These are phyloP conservation scores for Drosophila prosaltans DNA, from an alignment of 1,140 invertebrate genomes.

Conservation along the genomic window DNA sequence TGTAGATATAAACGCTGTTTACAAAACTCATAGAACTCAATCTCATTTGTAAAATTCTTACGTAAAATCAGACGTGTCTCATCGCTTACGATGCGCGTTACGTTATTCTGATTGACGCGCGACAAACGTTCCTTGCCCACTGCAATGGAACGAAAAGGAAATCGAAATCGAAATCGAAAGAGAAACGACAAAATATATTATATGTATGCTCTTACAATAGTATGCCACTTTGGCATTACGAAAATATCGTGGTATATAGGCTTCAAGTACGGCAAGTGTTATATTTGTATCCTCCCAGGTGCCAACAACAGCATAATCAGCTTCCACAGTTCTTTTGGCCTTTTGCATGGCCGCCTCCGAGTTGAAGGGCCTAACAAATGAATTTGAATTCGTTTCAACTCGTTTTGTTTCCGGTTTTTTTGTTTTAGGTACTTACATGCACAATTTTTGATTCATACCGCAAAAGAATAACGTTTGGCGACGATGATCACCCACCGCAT, in stretches of 20 bases:
- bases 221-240: constrained; percentile 89
- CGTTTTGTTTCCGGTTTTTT: background rate
- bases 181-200: too few relatives aligned
- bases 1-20: constrained; percentile 79
- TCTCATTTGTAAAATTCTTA: constrained; percentile 75
- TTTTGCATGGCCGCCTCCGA: constrained; percentile 90
- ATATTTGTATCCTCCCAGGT: constrained; percentile 94
- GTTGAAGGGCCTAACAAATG: constrained; percentile 89
- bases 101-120: constrained; percentile 68
- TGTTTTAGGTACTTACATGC: constrained; percentile 87
- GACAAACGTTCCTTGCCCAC: constrained; percentile 70
- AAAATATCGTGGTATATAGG: constrained; percentile 93
- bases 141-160: constrained; percentile 38
- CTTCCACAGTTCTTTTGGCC: constrained; percentile 92
- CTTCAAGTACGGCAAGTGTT: constrained; percentile 91
- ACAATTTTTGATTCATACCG: constrained; percentile 90
- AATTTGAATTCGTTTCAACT: background rate
- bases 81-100: constrained; percentile 67
- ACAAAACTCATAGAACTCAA: constrained; percentile 81
- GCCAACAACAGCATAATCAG: constrained; percentile 93
- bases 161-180: too few relatives aligned
- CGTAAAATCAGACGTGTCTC: constrained; percentile 66
- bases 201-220: constrained; percentile 86
- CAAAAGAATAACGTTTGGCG: constrained; percentile 94
- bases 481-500: constrained; percentile 92